These are phyloP conservation scores for Sebastes minor DNA, from an alignment of 2,797 vertebrate genomes.

Conservation along the genomic window DNA sequence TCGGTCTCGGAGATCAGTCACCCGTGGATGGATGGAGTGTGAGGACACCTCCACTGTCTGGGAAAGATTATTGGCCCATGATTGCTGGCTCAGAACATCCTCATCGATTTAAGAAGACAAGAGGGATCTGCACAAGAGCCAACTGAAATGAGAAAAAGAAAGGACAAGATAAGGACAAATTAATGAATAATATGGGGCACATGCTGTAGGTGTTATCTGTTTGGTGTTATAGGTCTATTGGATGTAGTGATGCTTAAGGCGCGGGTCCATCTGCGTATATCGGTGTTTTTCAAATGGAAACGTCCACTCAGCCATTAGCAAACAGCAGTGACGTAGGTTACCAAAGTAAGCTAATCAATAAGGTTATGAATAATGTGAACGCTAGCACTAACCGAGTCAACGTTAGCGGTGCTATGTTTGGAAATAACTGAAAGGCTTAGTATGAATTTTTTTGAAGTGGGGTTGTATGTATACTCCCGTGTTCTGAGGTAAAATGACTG, in stretches of 20 bases:
- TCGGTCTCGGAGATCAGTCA: not conserved
- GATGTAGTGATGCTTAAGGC: not conserved
- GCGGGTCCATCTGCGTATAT: no score
- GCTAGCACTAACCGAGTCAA: no score
- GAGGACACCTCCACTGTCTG: constrained; percentile 17
- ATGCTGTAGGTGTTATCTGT: not conserved
- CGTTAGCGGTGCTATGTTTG: no score
- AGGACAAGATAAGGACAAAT: not conserved
- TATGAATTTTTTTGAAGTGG: no score
- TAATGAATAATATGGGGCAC: not conserved
- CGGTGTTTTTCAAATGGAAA: no score
- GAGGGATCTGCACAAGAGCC: not conserved
- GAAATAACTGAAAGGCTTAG: no score
- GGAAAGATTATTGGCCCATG: constrained; percentile 13
- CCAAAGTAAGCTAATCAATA: no score
- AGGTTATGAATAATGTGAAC: no score
- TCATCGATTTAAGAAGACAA: not conserved
- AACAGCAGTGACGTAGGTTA: no score
- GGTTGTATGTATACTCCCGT: no score
- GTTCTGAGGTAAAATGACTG: no score
- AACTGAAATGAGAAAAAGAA: not conserved
- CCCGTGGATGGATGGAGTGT: not conserved
- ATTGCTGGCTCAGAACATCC: not conserved
- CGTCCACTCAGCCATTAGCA: no score
- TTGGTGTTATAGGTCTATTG: not conserved